Conservation (phyloP, 2,797 vertebrate genomes). For the Rhabdomys pumilio region DNA sequence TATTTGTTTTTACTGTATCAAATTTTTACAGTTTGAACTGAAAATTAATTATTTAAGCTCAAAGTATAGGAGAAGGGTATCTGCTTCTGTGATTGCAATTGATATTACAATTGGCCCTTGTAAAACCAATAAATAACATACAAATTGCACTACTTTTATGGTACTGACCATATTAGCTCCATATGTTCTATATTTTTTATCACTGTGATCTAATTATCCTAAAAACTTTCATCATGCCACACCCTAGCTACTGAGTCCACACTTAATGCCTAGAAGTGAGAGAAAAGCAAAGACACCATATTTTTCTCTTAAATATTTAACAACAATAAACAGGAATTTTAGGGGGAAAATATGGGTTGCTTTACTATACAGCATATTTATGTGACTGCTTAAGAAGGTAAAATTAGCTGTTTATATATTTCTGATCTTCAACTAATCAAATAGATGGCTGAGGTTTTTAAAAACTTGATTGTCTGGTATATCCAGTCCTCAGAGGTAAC, state of each 20-base stretch:
- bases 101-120: neutral
- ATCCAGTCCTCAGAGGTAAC: neutral
- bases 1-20: neutral
- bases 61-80: neutral
- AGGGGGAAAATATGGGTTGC: neutral
- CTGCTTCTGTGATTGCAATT: neutral
- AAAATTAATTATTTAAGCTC: neutral
- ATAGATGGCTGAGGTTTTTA: neutral
- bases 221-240: neutral
- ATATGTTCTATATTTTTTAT: neutral
- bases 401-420: neutral
- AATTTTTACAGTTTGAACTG: neutral
- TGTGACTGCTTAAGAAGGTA: neutral
- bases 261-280: neutral
- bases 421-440: neutral
- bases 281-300: neutral
- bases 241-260: neutral
- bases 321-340: too few relatives aligned
- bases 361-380: neutral
- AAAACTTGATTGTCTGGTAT: neutral
- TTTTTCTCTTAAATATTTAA: neutral
- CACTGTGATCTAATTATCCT: neutral
- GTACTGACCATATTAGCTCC: neutral
- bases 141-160: neutral
- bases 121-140: neutral